A percentile compares a stretch with the other conserved stretches of the same genome.
Conservation (phyloP, 1,140 invertebrate genomes). For the Paralvinella palmiformis region DNA sequence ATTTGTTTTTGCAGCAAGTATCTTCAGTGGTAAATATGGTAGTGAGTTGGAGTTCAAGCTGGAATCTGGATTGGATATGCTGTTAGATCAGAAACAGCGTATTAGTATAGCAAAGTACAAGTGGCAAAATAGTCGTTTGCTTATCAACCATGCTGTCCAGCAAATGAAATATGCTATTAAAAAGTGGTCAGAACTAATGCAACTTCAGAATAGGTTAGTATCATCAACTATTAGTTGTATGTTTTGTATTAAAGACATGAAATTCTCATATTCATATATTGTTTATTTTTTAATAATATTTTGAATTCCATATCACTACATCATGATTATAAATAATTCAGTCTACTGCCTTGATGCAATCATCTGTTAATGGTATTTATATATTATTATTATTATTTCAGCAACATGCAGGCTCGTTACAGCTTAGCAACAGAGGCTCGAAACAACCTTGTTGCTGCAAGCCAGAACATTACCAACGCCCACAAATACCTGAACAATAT, state of each 20-base stretch:
- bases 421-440: slow-evolving; percentile 54
- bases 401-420: slow-evolving; percentile 47
- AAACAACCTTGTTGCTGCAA: slow-evolving; percentile 58
- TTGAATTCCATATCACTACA: not conserved
- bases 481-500: slow-evolving; percentile 57
- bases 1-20: slow-evolving; percentile 41
- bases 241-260: not conserved
- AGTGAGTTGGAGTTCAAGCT: slow-evolving; percentile 54
- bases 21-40: slow-evolving; percentile 56
- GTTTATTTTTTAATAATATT: not conserved
- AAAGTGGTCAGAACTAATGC: slow-evolving; percentile 51
- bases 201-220: slow-evolving; percentile 38
- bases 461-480: slow-evolving; percentile 55
- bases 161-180: slow-evolving; percentile 52
- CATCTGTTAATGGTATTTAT: slow-evolving; percentile 29
- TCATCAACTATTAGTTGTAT: not conserved
- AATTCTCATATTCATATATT: not conserved
- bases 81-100: slow-evolving; percentile 54
- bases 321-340: not conserved
- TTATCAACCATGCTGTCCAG: slow-evolving; percentile 53
- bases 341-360: slow-evolving; percentile 24
- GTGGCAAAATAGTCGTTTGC: slow-evolving; percentile 54
- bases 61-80: slow-evolving; percentile 55
- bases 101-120: slow-evolving; percentile 56
- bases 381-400: slow-evolving; percentile 21